These are phyloP conservation scores for Lontra canadensis DNA, from an alignment of 2,113 vertebrate species.

Conservation along the genomic window DNA sequence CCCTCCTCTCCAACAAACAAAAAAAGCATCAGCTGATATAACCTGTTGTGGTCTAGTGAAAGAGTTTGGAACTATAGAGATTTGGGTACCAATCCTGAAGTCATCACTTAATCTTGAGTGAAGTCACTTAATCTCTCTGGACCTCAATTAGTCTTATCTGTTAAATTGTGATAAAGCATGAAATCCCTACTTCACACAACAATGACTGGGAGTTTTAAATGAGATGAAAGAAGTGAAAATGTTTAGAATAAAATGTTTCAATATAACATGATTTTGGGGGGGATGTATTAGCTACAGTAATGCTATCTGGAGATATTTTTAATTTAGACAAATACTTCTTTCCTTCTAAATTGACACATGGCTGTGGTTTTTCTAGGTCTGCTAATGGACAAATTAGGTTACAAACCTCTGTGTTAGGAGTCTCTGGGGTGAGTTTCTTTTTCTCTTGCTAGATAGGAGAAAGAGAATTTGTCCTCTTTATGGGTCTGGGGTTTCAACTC, in stretches of 20 bases:
- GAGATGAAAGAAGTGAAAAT: neutral
- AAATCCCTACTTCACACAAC: conserved; percentile 14
- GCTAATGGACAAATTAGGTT: conserved; percentile 48
- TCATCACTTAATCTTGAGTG: neutral
- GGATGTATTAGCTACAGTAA: neutral
- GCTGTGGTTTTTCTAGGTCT: conserved; percentile 40
- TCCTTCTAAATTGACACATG: conserved; percentile 20
- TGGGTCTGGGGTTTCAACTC: conserved; percentile 62
- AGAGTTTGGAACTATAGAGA: conserved; percentile 23
- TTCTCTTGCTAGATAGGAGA: conserved; percentile 48
- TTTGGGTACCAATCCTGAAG: neutral
- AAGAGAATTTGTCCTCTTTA: conserved; percentile 61
- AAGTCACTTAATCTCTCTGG: conserved; percentile 31
- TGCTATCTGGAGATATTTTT: conserved; percentile 52
- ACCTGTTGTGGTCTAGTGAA: neutral
- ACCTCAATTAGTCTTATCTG: conserved; percentile 25
- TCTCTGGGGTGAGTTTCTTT: conserved; percentile 52
- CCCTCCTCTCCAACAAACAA: neutral
- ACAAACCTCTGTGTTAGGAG: conserved; percentile 30
- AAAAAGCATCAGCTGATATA: neutral
- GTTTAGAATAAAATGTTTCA: conserved; percentile 55
- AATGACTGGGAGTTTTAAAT: conserved; percentile 36
- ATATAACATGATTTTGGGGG: neutral
- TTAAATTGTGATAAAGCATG: neutral
- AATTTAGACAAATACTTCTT: conserved; percentile 36